These are phyloP conservation scores for Hippopotamyrus pictus DNA, from an alignment of 2,797 vertebrate genomes.

Conservation along the genomic window DNA sequence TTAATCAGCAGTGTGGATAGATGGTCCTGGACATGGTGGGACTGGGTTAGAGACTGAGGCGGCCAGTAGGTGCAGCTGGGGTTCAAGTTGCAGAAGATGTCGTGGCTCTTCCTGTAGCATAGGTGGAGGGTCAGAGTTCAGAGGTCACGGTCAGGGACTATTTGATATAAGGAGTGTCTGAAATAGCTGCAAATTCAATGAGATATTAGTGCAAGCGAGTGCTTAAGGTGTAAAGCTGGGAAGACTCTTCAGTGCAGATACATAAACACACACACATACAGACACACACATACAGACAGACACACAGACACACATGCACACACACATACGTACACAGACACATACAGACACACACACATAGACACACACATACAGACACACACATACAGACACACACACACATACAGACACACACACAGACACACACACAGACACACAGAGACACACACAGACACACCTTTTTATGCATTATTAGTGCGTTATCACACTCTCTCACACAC, in stretches of 20 bases:
- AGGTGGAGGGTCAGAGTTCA: slow-evolving; percentile 33
- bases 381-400: no score
- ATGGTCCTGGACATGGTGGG: neutral
- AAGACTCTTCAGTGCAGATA: neutral
- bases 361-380: no score
- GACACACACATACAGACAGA: no score
- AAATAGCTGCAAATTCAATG: neutral
- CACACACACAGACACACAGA: no score
- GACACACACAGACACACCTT: neutral
- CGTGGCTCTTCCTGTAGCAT: slow-evolving; percentile 20
- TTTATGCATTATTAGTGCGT: neutral
- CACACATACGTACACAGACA: no score
- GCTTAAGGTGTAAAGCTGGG: neutral
- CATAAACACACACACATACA: neutral
- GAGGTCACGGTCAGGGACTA: slow-evolving; percentile 35
- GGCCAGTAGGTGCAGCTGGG: slow-evolving; percentile 20
- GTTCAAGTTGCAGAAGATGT: slow-evolving; percentile 47
- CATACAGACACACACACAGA: no score
- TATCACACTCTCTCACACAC: neutral
- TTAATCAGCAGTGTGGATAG: neutral
- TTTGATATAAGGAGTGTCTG: slow-evolving; percentile 36
- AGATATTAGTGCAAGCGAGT: neutral
- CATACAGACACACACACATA: no score
- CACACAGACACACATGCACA: no score
- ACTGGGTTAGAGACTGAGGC: neutral